Evolutionary conservation across 2,888 invertebrate species (phyloP).

Genomic region (Eilema sororculum): DNA sequence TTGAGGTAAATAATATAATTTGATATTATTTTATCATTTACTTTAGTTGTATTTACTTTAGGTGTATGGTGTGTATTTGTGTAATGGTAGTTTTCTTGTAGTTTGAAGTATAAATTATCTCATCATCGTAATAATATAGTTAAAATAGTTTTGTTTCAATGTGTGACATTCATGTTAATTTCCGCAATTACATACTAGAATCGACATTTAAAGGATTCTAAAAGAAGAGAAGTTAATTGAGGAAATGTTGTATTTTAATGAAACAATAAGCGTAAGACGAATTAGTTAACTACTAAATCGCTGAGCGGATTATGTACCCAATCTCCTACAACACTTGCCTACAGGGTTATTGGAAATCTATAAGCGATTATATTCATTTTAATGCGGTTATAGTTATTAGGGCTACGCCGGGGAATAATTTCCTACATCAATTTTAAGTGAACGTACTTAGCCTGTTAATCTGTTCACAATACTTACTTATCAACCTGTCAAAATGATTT

Average conservation of each 20-base stretch:
- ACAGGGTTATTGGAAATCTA: conserved; percentile 25
- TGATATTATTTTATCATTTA: no score
- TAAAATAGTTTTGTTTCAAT: no score
- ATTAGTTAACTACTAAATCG: neutral
- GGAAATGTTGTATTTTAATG: neutral
- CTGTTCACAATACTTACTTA: neutral
- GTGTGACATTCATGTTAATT: no score
- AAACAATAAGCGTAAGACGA: neutral
- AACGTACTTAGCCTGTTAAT: neutral
- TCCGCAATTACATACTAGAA: no score
- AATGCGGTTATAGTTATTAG: conserved; percentile 24
- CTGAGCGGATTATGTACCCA: neutral
- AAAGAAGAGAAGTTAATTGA: neutral
- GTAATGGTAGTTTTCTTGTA: no score
- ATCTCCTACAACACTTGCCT: conserved; percentile 15
- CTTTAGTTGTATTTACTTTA: no score
- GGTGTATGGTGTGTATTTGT: no score
- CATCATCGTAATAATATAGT: no score
- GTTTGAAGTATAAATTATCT: no score
- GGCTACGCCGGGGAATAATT: conserved; percentile 19
- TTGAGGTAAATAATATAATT: no score
- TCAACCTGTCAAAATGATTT: neutral
- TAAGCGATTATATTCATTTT: conserved; percentile 28
- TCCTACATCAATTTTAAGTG: conserved; percentile 1
- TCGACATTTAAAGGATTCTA: neutral